Conservation (phyloP, 2,888 invertebrate species). For the Epirrhoe alternata region DNA sequence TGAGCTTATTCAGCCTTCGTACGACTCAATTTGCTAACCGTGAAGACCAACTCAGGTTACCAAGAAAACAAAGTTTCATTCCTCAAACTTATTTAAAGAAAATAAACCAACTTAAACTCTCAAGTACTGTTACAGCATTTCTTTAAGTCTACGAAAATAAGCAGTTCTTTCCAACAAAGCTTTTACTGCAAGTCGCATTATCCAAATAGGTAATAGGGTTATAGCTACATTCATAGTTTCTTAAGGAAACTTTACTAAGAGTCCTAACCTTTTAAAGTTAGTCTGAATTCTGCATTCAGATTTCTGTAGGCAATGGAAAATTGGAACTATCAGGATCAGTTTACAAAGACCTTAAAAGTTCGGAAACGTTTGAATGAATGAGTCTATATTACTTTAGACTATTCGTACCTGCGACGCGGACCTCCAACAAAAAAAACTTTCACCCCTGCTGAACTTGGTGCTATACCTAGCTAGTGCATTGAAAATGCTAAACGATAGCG, state of each 20-base stretch:
- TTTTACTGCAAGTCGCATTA: conserved; percentile 12
- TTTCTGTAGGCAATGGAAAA: neutral
- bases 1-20: conserved; percentile 28
- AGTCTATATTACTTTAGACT: neutral
- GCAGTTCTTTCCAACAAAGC: neutral
- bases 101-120: conserved; percentile 33
- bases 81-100: conserved; percentile 26
- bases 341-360: neutral
- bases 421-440: neutral
- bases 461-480: neutral
- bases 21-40: conserved; percentile 30
- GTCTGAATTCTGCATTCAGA: neutral
- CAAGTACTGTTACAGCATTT: conserved; percentile 31
- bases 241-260: neutral
- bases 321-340: neutral
- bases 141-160: conserved; percentile 22
- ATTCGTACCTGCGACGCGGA: neutral
- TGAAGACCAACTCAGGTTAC: conserved; percentile 29
- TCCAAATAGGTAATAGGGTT: conserved; percentile 5
- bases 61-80: conserved; percentile 33
- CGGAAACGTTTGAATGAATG: neutral
- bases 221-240: neutral
- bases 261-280: neutral
- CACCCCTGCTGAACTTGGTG: neutral
- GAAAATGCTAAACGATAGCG: no score